phyloP scores from a whole-genome alignment of 2,113 vertebrate species.

The Halcyon malimbica region DNA sequence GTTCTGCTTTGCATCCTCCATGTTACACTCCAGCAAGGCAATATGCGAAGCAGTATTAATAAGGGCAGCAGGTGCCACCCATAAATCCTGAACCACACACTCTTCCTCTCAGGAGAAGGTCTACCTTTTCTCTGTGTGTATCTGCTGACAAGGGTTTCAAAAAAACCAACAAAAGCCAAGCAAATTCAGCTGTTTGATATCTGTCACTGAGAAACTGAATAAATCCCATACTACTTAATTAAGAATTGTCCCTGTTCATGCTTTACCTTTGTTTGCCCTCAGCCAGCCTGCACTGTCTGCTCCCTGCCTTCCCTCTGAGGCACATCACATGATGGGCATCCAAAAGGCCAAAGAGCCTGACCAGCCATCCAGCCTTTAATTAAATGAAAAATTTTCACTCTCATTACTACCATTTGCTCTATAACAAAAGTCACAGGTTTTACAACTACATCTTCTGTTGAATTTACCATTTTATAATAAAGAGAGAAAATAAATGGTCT shows the following conservation, averaged over 20 bases:
- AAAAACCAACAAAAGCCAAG: neutral
- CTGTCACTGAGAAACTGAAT: neutral
- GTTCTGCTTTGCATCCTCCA: neutral
- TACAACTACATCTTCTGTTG: neutral
- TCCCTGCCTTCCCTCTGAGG: neutral
- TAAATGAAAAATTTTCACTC: neutral
- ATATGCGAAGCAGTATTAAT: neutral
- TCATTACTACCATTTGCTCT: neutral
- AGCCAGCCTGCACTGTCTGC: neutral
- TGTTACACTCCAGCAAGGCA: neutral
- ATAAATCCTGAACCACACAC: neutral
- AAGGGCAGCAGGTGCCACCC: neutral
- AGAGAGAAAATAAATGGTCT: neutral
- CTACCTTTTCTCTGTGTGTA: neutral
- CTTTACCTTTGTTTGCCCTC: neutral
- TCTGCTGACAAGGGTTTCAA: neutral
- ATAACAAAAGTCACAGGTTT: neutral
- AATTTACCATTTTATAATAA: neutral
- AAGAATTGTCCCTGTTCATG: fast-evolving
- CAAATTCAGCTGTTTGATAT: neutral
- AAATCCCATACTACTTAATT: neutral
- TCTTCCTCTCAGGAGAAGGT: neutral
- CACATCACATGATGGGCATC: fast-evolving
- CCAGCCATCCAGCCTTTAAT: neutral
- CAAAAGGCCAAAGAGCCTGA: neutral